A percentile compares a stretch with the other conserved stretches of the same genome.
phyloP scores from a whole-genome alignment of 2,113 vertebrate species.

The Oncorhynchus masou region DNA sequence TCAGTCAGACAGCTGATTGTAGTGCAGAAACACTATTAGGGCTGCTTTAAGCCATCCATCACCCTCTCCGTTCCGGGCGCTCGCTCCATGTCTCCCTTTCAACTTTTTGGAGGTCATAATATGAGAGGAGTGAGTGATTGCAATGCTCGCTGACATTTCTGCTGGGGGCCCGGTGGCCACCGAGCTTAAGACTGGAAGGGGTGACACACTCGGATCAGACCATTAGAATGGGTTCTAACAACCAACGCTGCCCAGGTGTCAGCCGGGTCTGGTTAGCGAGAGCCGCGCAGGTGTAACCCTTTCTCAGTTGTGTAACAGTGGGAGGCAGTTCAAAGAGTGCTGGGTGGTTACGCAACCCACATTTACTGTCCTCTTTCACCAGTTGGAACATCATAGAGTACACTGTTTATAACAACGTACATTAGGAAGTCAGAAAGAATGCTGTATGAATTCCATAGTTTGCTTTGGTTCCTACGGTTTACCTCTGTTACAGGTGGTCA shows the following conservation, averaged over 20 bases:
- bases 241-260: conserved; percentile 50
- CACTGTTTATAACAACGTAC: background rate
- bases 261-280: conserved; percentile 43
- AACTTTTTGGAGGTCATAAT: conserved; percentile 60
- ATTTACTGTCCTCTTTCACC: conserved; percentile 18
- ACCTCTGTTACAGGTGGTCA: background rate
- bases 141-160: conserved; percentile 51
- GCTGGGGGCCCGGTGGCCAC: conserved; percentile 1
- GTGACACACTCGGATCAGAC: conserved; percentile 49
- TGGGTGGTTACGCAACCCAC: conserved; percentile 54
- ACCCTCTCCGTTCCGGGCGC: conserved; percentile 31
- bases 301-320: conserved; percentile 47
- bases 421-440: background rate
- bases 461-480: background rate
- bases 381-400: background rate
- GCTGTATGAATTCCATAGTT: background rate
- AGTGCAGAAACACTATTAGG: conserved; percentile 44
- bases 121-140: conserved; percentile 34
- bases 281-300: conserved; percentile 16
- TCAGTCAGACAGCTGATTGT: conserved; percentile 47
- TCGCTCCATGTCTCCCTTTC: conserved; percentile 46
- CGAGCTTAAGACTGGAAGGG: background rate
- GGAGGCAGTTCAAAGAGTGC: conserved; percentile 52
- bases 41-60: conserved; percentile 52
- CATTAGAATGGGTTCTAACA: conserved; percentile 55